Evolutionary conservation across 1,140 invertebrate species (phyloP), one percentile per base, ranked within the genome.

Genomic region (Drosophila erecta): DNA sequence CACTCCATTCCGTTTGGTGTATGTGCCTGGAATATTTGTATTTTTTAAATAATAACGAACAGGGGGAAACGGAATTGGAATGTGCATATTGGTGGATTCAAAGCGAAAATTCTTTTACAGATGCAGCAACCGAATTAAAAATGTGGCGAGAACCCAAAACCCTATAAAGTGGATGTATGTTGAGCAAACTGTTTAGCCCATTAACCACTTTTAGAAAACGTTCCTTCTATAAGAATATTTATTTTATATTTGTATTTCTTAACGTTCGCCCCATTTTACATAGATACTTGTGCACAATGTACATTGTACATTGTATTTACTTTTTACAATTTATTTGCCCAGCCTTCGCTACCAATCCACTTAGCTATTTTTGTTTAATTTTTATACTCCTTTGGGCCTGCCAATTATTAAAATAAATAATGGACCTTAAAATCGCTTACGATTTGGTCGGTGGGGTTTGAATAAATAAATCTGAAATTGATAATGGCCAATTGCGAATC

Each of bases 331-430:
- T 11, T 10, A 20, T 43, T 17, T 20, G 10, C 17, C 15, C 15
- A 43, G 0, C 41, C 41, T 43, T 17, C 30, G 2, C 2, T 10
- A 30, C 6, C 27, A 30, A 8, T 30, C 27, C 7, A 30, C 27
- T 77, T 79, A 66, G 65, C 64, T 62, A 80, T 81, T 74, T 77
- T 73, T 64, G 74, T 81, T 81, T 67, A 78, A 81, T 86, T 24
- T 14, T 24, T 66, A 78, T 70, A 75, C 62, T 58, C 75, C 75
- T 47, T 55, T 57, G 66, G 60, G 78, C 67, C 64, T 86, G 54
- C 83, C 81, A 86, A 85, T 86, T 86, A 85, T 86, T 86, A 70
- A 81, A 86, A 85, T 86, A 86, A 85, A 85, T 86, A 86, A 86
- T 86, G 56, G 53, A 37, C 56, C 17, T 50, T 41, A 51, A 58